phyloP scores from a whole-genome alignment of 64 coral and sea anemone genomes.

The Montipora sp. region DNA sequence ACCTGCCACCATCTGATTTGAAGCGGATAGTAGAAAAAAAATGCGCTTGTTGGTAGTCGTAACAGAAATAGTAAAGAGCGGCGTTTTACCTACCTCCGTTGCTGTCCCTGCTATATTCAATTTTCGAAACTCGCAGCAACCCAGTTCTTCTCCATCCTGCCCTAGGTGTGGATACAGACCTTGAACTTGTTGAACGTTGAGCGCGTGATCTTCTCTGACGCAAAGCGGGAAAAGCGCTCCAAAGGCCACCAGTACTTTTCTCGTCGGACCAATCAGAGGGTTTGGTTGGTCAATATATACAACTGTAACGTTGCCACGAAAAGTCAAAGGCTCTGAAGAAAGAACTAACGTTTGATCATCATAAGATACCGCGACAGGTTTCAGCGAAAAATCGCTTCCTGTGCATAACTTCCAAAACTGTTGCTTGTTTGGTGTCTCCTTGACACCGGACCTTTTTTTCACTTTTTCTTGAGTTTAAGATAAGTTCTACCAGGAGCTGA shows the following conservation, averaged over 20 bases:
- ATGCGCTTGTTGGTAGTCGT: neutral
- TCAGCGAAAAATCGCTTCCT: no score
- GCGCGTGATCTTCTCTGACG: conserved; percentile 41
- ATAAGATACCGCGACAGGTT: no score
- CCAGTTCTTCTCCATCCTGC: conserved; percentile 10
- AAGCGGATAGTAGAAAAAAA: no score
- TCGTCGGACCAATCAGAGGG: conserved; percentile 47
- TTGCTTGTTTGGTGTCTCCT: no score
- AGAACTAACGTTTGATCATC: neutral
- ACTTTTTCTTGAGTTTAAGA: no score
- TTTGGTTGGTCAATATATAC: neutral
- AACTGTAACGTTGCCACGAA: conserved; percentile 42
- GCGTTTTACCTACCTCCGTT: conserved; percentile 18
- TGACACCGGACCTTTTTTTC: no score
- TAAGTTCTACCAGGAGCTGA: no score
- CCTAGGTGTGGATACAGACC: neutral
- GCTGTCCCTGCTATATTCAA: conserved; percentile 47
- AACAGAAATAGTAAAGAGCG: neutral
- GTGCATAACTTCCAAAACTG: no score
- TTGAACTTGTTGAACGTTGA: conserved; percentile 9
- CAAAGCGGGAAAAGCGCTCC: conserved; percentile 65
- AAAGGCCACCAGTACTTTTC: neutral
- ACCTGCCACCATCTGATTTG: no score
- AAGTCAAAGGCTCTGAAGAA: conserved; percentile 6
- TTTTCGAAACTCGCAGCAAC: conserved; percentile 55